Evolutionary conservation across 1,140 invertebrate genomes (phyloP), one percentile per base, ranked within the genome.

Genomic region (Ceratoteleas bidentatus): DNA sequence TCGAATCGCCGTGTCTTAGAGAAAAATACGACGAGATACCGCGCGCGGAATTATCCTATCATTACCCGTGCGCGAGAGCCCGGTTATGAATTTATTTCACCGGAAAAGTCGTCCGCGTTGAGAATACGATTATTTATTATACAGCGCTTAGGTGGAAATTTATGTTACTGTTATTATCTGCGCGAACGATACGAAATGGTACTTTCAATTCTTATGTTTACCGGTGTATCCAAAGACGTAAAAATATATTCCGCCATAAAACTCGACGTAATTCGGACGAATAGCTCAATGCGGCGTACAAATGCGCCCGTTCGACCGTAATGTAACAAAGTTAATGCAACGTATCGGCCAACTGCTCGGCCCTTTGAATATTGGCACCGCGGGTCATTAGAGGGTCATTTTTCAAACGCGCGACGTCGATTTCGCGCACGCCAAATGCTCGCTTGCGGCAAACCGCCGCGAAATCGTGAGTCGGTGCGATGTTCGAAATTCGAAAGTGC

Each of bases 141-240:
- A 81, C 40, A 80, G 69, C 50, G 77, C 68, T 80, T 81, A 81
- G 70, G 70, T 75, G 70, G 78, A 75, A 75, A 81, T 81, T 75
- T 81, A 81, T 81, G 77, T 74, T 80, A 80, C 69, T 74, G 70
- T 81, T 81, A 81, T 81, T 81, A 81, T 81, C 78, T 81, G 56
- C 52, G 78, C 45, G 70, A 81, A 70, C 70, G 70, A 81, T 81
- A 75, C 78, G 47, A 81, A 81, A 81, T 75, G 65, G 64, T 81
- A 75, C 70, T 70, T 81, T 75, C 78, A 81, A 81, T 81, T 81
- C 78, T 73, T 81, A 70, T 74, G 78, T 74, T 75, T 75, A 81
- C 70, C 78, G 65, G 64, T 81, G 65, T 75, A 75, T 81, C 61
- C 57, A 62, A 52, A 70, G 69, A 81, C 70, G 65, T 75, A 81